A percentile compares a stretch with the other conserved stretches of the same genome.
Evolutionary conservation across 2,888 invertebrate genomes (phyloP).

Genomic region (Germaria angustata): DNA sequence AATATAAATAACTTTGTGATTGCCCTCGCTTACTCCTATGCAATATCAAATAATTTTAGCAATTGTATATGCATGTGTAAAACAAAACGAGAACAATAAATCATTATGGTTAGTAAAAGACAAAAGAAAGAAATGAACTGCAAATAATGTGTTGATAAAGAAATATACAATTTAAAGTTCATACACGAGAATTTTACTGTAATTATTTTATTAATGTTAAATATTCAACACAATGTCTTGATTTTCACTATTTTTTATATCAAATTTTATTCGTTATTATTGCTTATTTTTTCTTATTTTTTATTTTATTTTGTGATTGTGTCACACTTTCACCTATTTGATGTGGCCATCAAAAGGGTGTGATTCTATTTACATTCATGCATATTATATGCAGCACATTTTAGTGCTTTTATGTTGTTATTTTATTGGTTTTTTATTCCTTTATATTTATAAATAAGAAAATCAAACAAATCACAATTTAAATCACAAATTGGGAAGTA

Average conservation of each 20-base stretch:
- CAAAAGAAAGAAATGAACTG: slow-evolving; percentile 38
- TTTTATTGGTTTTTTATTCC: slow-evolving; percentile 12
- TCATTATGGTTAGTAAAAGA: slow-evolving; percentile 12
- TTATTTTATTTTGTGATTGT: slow-evolving; percentile 17
- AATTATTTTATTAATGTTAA: slow-evolving; percentile 18
- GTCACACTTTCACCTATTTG: slow-evolving; percentile 47
- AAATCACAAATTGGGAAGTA: no score
- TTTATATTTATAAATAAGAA: background rate
- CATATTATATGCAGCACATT: slow-evolving; percentile 32
- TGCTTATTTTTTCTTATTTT: background rate
- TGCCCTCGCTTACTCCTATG: slow-evolving; percentile 9
- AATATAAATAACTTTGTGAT: background rate
- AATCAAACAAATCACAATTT: background rate
- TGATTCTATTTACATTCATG: slow-evolving; percentile 50
- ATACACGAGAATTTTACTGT: background rate
- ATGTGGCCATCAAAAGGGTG: slow-evolving; percentile 59
- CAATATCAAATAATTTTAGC: slow-evolving; percentile 18
- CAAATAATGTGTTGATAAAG: slow-evolving; percentile 21
- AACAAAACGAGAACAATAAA: slow-evolving; percentile 14
- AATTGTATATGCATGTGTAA: slow-evolving; percentile 24
- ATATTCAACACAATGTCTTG: slow-evolving; percentile 8
- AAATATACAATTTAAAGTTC: background rate
- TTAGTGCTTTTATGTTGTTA: slow-evolving; percentile 9
- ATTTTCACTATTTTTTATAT: background rate
- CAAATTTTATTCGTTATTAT: background rate